These are phyloP conservation scores for Macrocentrus cingulum DNA, from an alignment of 1,140 invertebrate species.

Conservation along the genomic window DNA sequence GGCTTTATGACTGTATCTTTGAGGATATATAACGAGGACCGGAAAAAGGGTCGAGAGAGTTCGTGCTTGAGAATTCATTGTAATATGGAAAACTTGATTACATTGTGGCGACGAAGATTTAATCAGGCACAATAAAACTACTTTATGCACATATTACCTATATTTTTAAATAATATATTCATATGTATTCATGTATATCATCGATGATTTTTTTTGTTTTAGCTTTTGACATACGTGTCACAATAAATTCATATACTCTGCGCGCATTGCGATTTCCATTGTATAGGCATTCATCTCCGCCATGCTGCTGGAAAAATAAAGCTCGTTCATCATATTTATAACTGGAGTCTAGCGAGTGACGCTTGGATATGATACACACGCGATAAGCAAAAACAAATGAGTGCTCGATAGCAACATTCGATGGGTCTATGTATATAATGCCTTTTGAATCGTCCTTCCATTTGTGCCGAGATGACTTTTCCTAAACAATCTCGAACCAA, in stretches of 20 bases:
- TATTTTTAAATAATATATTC: too few relatives aligned
- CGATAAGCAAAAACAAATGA: slow-evolving; percentile 51
- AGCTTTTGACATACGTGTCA: too few relatives aligned
- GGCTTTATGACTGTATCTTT: slow-evolving; percentile 18
- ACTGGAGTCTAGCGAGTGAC: slow-evolving; percentile 31
- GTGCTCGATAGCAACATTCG: slow-evolving; percentile 38
- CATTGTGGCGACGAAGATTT: neutral
- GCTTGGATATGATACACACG: slow-evolving; percentile 19
- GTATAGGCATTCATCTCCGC: neutral
- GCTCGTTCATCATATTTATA: slow-evolving; percentile 44
- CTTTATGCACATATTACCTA: neutral
- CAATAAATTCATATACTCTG: too few relatives aligned
- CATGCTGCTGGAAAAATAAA: neutral
- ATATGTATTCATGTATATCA: too few relatives aligned
- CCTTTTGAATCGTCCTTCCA: slow-evolving; percentile 33
- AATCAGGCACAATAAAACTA: neutral
- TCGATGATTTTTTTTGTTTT: neutral
- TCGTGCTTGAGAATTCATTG: slow-evolving; percentile 10
- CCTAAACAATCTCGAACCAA: slow-evolving; percentile 11
- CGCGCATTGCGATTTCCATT: neutral
- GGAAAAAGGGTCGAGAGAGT: slow-evolving; percentile 21
- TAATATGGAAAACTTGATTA: slow-evolving; percentile 8
- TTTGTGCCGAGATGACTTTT: slow-evolving; percentile 28
- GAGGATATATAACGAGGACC: slow-evolving; percentile 21
- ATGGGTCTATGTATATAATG: slow-evolving; percentile 6